Conservation (phyloP, 2,888 invertebrate genomes). For the Apodemia mormo region DNA sequence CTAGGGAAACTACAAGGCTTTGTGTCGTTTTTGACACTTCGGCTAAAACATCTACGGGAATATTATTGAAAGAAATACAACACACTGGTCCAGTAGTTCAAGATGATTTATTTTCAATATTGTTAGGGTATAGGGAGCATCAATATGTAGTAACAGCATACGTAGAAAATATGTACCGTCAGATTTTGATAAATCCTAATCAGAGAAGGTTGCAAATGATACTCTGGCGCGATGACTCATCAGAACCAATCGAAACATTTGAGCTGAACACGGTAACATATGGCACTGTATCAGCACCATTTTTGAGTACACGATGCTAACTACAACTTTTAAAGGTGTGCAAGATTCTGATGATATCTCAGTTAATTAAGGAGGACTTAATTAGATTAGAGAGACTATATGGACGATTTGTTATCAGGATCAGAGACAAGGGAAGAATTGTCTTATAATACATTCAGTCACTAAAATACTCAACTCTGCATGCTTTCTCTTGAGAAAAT, state of each 20-base stretch:
- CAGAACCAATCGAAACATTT: no score
- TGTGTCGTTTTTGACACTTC: not conserved
- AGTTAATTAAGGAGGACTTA: slow-evolving; percentile 29
- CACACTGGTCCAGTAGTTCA: not conserved
- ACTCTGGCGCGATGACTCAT: no score
- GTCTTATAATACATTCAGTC: not conserved
- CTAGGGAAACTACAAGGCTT: not conserved
- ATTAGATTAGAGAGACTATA: no score
- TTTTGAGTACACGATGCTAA: no score
- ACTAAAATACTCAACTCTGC: not conserved
- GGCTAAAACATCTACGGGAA: not conserved
- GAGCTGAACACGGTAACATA: no score
- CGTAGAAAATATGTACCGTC: not conserved
- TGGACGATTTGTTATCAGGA: slow-evolving; percentile 38
- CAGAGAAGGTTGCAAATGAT: no score
- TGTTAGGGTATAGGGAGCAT: not conserved
- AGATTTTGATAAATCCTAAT: slow-evolving; percentile 22
- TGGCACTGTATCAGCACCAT: no score
- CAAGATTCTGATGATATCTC: no score
- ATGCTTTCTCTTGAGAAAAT: not conserved
- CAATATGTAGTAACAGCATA: not conserved
- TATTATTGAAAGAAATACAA: not conserved
- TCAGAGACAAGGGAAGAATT: slow-evolving; percentile 7
- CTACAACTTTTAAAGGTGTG: no score
- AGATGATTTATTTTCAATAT: not conserved